Conservation (phyloP, 2,888 invertebrate species). For the Eledona agricola region DNA sequence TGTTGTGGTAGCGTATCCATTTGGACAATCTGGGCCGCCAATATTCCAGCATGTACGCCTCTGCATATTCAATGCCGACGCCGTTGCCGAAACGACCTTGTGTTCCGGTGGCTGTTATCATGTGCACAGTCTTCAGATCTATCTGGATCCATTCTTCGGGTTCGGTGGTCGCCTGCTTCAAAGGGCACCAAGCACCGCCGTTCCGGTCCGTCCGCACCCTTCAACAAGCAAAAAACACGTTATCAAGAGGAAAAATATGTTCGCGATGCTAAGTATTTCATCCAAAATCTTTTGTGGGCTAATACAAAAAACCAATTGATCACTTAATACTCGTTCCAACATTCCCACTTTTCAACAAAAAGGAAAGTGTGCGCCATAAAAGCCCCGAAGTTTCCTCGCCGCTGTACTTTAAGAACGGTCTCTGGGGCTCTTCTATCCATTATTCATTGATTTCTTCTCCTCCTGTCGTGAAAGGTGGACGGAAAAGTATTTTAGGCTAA, state of each 20-base stretch:
- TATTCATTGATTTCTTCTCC: conserved; percentile 54
- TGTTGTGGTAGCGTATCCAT: conserved; percentile 83
- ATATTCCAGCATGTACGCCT: conserved; percentile 85
- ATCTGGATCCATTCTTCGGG: conserved; percentile 83
- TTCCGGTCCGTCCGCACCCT: conserved; percentile 84
- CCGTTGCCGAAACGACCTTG: conserved; percentile 95
- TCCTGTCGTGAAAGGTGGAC: conserved; percentile 41
- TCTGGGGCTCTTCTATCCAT: conserved; percentile 53
- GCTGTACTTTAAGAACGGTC: conserved; percentile 53
- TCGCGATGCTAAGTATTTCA: not conserved
- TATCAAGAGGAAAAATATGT: conserved; percentile 2
- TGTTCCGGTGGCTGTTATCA: conserved; percentile 84
- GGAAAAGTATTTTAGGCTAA: conserved; percentile 45
- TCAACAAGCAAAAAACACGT: conserved; percentile 54
- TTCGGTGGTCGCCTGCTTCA: conserved; percentile 79
- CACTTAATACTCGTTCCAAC: conserved; percentile 44
- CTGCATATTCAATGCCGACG: conserved; percentile 87
- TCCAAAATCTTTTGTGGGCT: conserved; percentile 3
- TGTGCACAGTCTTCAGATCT: conserved; percentile 79
- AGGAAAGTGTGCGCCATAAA: conserved; percentile 48
- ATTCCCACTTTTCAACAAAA: conserved; percentile 38
- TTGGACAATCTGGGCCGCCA: conserved; percentile 81
- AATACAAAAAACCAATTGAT: conserved; percentile 39
- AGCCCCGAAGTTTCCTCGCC: conserved; percentile 51
- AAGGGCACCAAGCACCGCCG: conserved; percentile 96